Base-by-base conservation (phyloP, 1,140 invertebrate genomes). In the Pseudomyrmex concolor region DNA sequence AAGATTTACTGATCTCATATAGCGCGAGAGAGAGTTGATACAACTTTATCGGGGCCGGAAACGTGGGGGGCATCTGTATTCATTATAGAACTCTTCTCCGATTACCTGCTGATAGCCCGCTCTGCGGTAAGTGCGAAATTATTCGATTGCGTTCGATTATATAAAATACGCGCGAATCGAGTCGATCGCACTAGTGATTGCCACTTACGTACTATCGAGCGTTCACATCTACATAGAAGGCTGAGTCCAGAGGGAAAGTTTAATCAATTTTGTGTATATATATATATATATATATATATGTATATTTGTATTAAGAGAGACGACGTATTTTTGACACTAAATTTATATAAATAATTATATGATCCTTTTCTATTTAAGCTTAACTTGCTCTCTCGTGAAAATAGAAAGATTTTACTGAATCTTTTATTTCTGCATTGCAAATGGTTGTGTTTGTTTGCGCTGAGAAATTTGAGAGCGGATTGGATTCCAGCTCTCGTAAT, bases 41-140 rank as follows among this genome's bases (percentile, higher is more conserved):
- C 34, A 70, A 80, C 66, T 80, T 80, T 13, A 19, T 10, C 64
- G 34, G 8, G 10, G 22, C 45, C 63, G 64, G 64, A 15, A 10
- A 59, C 10, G 64, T 45, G 19, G 13, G 4, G 22, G 34, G 34
- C 1, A 19, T 70, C 64, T 59, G 43, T 48, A 50, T 59, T 19
- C 43, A 70, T 71, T 59, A 59, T 60, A 34, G 22, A 19, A 34
- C 50, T 59, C 34, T 34, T 34, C 34, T 19, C 43, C 54, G 64
- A 50, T 71, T 70, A 70, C 34, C 34, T 7, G 71, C n/a, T 66
- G 66, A 60, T 71, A 19, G 57, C 43, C 43, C 2, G 76, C 76
- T 34, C 34, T 71, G 76, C 76, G 76, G 66, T 80, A 80, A 80
- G 66, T 59, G 76, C 76, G 76, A 80, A 70, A 80, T 80, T 80